Conservation (phyloP, 1,140 invertebrate genomes). For the Drosophila gunungcola region DNA sequence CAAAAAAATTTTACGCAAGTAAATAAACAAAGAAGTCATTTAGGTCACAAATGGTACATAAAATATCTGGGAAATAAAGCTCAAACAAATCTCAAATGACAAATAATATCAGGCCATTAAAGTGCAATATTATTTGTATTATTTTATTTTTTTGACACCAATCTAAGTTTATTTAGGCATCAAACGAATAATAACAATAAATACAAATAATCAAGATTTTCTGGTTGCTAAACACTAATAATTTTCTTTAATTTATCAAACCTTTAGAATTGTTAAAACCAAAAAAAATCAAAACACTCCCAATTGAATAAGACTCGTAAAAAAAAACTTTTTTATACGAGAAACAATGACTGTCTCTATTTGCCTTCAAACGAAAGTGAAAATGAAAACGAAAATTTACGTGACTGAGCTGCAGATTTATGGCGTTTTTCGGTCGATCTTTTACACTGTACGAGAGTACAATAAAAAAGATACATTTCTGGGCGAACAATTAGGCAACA, state of each 20-base stretch:
- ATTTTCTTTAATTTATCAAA: no score
- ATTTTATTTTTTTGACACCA: background rate
- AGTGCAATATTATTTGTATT: background rate
- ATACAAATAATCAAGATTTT: no score
- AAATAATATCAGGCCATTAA: conserved; percentile 2
- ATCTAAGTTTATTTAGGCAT: background rate
- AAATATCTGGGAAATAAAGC: conserved; percentile 25
- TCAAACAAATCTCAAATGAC: conserved; percentile 1
- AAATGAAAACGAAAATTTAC: conserved; percentile 62
- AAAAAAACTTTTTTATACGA: background rate
- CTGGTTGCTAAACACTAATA: no score
- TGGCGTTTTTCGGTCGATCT: conserved; percentile 28
- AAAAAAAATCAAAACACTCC: no score
- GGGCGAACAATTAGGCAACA: conserved; percentile 51
- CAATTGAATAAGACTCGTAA: no score
- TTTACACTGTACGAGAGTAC: conserved; percentile 39
- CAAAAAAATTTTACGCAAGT: conserved; percentile 14
- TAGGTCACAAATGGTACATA: conserved; percentile 38
- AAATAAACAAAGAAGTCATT: conserved; percentile 22
- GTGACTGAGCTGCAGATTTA: conserved; percentile 63
- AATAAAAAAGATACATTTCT: conserved; percentile 37
- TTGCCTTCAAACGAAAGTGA: conserved; percentile 52
- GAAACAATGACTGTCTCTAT: conserved; percentile 8
- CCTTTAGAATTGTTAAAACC: no score
- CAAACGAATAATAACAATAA: no score